Evolutionary conservation across 2,113 vertebrate genomes (phyloP).

Genomic region (Corapipo altera): DNA sequence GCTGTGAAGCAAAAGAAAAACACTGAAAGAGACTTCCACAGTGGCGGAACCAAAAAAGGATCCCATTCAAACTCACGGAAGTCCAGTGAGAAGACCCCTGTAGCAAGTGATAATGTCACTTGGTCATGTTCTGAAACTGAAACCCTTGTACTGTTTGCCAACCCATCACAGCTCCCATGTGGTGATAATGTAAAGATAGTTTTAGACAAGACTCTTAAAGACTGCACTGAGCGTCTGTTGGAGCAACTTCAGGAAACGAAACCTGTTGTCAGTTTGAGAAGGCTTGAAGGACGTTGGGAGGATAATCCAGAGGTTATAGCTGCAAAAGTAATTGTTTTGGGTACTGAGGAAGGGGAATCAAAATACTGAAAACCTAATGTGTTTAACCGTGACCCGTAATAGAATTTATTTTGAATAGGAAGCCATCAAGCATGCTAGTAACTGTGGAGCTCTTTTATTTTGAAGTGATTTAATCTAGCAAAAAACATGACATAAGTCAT

Average conservation of each 20-base stretch:
- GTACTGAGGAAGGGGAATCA: conserved; percentile 70
- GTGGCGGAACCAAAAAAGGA: conserved; percentile 66
- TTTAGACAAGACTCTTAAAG: conserved; percentile 68
- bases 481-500: conserved; percentile 84
- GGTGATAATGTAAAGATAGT: conserved; percentile 86
- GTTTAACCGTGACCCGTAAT: conserved; percentile 56
- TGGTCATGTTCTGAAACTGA: conserved; percentile 74
- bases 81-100: conserved; percentile 55
- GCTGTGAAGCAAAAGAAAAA: conserved; percentile 80
- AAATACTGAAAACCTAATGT: conserved; percentile 79
- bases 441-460: conserved; percentile 83
- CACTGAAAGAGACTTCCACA: conserved; percentile 69
- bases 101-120: conserved; percentile 33
- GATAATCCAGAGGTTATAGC: conserved; percentile 65
- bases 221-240: conserved; percentile 78
- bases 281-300: conserved; percentile 70
- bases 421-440: conserved; percentile 91
- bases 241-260: conserved; percentile 95
- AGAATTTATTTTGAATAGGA: conserved; percentile 73
- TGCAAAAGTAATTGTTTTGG: conserved; percentile 68
- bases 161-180: conserved; percentile 82
- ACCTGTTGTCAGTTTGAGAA: conserved; percentile 84
- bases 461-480: conserved; percentile 86
- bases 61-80: conserved; percentile 69
- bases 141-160: conserved; percentile 83